Conservation (phyloP, 2,888 invertebrate species). For the Cephalotes varians region DNA sequence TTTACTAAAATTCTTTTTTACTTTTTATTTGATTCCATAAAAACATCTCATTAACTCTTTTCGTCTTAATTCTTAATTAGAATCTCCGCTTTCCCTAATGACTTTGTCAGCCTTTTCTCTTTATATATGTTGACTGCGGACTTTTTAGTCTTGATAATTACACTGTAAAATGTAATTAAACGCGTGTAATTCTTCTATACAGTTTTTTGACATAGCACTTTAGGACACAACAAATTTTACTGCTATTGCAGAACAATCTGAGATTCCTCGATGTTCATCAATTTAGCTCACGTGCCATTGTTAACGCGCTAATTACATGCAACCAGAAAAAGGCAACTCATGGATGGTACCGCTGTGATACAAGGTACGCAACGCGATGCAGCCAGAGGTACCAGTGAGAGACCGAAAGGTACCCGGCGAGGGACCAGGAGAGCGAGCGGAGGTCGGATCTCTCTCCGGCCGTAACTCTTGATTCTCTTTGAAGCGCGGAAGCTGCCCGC, state of each 20-base stretch:
- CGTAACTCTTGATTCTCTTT: conserved; percentile 81
- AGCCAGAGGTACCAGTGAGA: conserved; percentile 19
- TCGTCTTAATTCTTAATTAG: background rate
- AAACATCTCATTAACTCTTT: background rate
- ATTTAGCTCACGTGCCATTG: conserved; percentile 3
- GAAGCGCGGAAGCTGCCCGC: conserved; percentile 81
- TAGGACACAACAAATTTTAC: background rate
- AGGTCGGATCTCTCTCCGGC: conserved; percentile 56
- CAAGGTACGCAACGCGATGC: conserved; percentile 9
- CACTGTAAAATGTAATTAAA: conserved; percentile 9
- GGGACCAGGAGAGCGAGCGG: conserved; percentile 49
- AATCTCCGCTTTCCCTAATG: background rate
- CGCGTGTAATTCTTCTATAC: background rate
- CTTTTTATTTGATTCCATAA: background rate
- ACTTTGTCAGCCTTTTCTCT: background rate
- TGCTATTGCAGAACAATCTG: background rate
- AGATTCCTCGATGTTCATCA: background rate
- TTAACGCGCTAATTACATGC: conserved; percentile 32
- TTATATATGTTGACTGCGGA: background rate
- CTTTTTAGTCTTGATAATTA: background rate
- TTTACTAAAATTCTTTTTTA: background rate
- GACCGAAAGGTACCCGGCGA: conserved; percentile 53
- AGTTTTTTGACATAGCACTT: background rate
- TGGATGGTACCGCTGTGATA: conserved; percentile 21
- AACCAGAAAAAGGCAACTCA: conserved; percentile 14